Evolutionary conservation across 2,113 vertebrate species (phyloP).

Genomic region (Prunella fulvescens): DNA sequence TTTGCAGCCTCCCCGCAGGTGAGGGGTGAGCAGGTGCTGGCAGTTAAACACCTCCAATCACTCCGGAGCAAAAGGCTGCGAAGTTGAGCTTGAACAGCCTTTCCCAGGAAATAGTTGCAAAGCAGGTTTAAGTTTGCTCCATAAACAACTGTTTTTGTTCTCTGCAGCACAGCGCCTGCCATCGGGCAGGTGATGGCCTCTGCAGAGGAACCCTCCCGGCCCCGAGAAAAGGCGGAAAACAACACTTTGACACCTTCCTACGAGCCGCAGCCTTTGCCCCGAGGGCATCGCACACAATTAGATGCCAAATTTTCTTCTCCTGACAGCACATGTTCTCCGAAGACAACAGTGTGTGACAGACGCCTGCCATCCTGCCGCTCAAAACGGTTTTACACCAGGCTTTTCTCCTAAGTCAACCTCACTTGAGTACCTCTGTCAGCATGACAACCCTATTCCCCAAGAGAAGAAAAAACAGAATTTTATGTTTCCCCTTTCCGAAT

Average conservation of each 20-base stretch:
- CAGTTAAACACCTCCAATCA: neutral
- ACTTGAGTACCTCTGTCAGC: rapidly evolving
- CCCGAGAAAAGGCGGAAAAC: neutral
- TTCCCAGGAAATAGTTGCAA: neutral
- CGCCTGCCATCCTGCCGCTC: neutral
- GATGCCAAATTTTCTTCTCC: neutral
- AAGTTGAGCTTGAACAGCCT: neutral
- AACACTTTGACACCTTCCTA: neutral
- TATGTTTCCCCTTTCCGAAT: neutral
- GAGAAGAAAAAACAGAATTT: neutral
- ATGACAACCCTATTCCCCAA: rapidly evolving
- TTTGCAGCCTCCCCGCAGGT: neutral
- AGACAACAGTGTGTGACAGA: neutral
- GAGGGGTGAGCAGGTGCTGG: neutral
- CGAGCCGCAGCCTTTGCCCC: neutral
- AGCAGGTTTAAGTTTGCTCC: constrained; percentile 18
- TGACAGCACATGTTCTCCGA: neutral
- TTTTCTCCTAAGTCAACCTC: neutral
- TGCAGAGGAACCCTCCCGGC: neutral
- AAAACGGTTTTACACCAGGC: neutral
- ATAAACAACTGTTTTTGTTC: neutral
- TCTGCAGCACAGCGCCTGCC: neutral
- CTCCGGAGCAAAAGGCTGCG: neutral
- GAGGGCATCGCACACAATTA: neutral
- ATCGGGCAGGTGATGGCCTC: neutral